Evolutionary conservation across 2,888 invertebrate species (phyloP), one percentile per base, ranked within the genome.

Genomic region (Athalia rosae): DNA sequence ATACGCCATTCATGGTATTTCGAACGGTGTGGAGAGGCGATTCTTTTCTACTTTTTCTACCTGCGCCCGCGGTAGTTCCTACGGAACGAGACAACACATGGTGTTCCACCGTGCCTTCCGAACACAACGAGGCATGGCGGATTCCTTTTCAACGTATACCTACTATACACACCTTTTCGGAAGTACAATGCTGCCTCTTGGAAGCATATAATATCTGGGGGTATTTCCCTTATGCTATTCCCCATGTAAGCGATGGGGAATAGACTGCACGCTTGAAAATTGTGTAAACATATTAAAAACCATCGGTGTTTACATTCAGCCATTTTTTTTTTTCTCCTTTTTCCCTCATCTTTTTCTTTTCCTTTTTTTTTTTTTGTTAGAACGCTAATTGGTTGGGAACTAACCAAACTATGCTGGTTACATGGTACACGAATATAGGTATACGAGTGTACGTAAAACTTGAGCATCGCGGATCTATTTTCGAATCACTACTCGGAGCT

Each of bases 271-370:
- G 74, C 74, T 74, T 41, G 48, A 62, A 28, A 28, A 74, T 74
- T 48, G 74, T 62, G 59, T 78, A 76, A 79, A 78, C 77, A 74
- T 67, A 56, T 69, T 53, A 76, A 62, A 78, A 61, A 76, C 71
- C 77, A 69, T 43, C 15, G 77, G 13, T 78, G 78, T 61, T 78
- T 67, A 77, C 67, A 28, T 77, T 28, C 67, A 0, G 61, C 53
- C 66, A 69, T 73, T 66, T 76, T 50, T 9, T 63, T 9, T 71
- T n/a, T n/a, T n/a, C n/a, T n/a, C n/a, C n/a, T n/a, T n/a, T n/a
- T n/a, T n/a, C n/a, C n/a, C n/a, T n/a, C n/a, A n/a, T n/a, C n/a
- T n/a, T n/a, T n/a, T n/a, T n/a, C n/a, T n/a, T n/a, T n/a, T n/a
- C n/a, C n/a, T 76, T 50, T 9, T 63, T 9, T 28, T 2, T 28